Conservation (phyloP, 2,888 invertebrate genomes). For the Mechanitis mazaeus region DNA sequence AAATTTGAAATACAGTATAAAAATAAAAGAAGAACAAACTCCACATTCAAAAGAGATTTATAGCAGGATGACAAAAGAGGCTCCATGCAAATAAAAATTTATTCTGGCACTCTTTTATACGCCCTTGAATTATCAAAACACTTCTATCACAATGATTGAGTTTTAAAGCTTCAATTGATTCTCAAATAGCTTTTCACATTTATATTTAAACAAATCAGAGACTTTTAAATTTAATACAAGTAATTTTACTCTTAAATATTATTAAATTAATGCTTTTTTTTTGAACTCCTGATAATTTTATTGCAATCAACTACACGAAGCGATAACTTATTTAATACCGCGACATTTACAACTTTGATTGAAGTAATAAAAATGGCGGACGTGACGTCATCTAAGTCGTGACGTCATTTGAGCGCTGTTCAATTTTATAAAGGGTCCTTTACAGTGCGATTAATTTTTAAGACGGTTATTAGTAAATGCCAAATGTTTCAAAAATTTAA, state of each 20-base stretch:
- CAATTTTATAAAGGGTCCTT: background rate
- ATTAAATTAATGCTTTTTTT: too few relatives aligned
- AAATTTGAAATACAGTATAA: background rate
- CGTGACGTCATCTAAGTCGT: conserved; percentile 1
- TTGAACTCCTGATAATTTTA: too few relatives aligned
- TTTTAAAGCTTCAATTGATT: too few relatives aligned
- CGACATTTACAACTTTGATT: background rate
- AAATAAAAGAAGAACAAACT: background rate
- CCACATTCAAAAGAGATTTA: conserved; percentile 18
- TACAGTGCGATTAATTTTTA: background rate
- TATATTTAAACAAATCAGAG: too few relatives aligned
- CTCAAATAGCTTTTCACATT: too few relatives aligned
- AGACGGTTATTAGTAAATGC: background rate
- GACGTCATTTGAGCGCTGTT: background rate
- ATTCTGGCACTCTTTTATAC: conserved; percentile 20
- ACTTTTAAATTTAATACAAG: too few relatives aligned
- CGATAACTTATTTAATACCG: too few relatives aligned
- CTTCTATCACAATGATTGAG: background rate
- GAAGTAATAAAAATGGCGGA: conserved; percentile 1
- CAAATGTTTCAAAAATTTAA: background rate
- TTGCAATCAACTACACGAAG: too few relatives aligned
- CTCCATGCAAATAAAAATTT: conserved; percentile 24
- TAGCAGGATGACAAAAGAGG: conserved; percentile 18
- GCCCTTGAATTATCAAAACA: conserved; percentile 21
- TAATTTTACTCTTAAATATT: too few relatives aligned